Percentiles rank a stretch among this genome's conserved stretches.
phyloP scores from a whole-genome alignment of 2,113 vertebrate genomes.

The Cheilinus undulatus region DNA sequence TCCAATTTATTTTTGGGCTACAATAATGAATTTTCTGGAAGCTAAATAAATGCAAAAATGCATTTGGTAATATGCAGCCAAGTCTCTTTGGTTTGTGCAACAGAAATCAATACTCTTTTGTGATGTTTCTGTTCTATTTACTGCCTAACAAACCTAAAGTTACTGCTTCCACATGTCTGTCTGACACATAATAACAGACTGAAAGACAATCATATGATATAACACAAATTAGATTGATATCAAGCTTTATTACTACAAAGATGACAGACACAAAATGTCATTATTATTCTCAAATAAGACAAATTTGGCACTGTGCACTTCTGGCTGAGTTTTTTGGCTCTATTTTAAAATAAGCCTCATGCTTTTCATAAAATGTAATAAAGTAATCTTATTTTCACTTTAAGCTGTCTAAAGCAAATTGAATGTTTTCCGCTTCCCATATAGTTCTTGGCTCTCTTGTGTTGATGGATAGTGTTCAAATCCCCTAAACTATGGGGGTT shows the following conservation, averaged over 20 bases:
- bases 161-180: not conserved
- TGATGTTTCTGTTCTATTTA: not conserved
- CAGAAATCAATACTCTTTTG: not conserved
- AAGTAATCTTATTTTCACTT: not conserved
- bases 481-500: slow-evolving; percentile 14
- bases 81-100: not conserved
- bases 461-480: not conserved
- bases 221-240: no score
- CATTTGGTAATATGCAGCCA: not conserved
- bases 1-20: slow-evolving; percentile 4
- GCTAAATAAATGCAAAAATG: not conserved
- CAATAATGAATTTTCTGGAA: not conserved
- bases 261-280: not conserved
- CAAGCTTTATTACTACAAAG: not conserved
- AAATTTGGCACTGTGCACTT: not conserved
- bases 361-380: not conserved
- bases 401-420: no score
- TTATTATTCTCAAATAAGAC: not conserved
- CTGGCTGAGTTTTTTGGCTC: not conserved
- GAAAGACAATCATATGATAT: not conserved
- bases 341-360: not conserved
- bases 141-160: not conserved
- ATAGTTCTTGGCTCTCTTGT: not conserved
- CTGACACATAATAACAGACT: not conserved
- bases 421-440: not conserved